A percentile compares a stretch with the other conserved stretches of the same genome.
Evolutionary conservation across 2,888 invertebrate species (phyloP).

Genomic region (Proisotoma minuta): DNA sequence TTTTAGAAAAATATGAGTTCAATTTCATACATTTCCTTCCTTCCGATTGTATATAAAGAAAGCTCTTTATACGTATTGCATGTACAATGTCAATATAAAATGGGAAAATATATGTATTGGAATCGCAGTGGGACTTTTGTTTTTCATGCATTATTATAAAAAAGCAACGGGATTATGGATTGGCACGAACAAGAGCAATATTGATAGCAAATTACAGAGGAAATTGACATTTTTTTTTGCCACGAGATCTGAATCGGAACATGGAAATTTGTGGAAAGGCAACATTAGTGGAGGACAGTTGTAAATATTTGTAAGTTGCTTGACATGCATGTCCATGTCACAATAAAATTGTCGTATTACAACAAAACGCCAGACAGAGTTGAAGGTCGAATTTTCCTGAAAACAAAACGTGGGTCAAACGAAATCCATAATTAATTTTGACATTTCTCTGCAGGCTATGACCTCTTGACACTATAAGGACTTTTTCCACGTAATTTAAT

Average conservation of each 20-base stretch:
- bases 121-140: background rate
- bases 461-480: background rate
- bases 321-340: too few species aligned
- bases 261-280: too few species aligned
- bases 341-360: too few species aligned
- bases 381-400: too few species aligned
- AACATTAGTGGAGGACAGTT: too few species aligned
- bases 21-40: conserved; percentile 25
- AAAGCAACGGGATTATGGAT: background rate
- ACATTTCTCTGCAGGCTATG: too few species aligned
- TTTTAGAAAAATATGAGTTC: too few species aligned
- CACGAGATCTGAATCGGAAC: background rate
- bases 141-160: background rate
- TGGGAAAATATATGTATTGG: background rate
- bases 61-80: conserved; percentile 13
- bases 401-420: too few species aligned
- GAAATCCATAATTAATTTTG: conserved; percentile 3
- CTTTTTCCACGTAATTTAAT: background rate
- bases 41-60: conserved; percentile 21
- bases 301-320: too few species aligned
- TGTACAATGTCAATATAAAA: conserved; percentile 6
- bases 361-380: too few species aligned
- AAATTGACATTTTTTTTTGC: background rate
- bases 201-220: background rate
- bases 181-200: background rate